These are phyloP conservation scores for Eidolon helvum DNA, from an alignment of 2,113 vertebrate genomes.

Conservation along the genomic window DNA sequence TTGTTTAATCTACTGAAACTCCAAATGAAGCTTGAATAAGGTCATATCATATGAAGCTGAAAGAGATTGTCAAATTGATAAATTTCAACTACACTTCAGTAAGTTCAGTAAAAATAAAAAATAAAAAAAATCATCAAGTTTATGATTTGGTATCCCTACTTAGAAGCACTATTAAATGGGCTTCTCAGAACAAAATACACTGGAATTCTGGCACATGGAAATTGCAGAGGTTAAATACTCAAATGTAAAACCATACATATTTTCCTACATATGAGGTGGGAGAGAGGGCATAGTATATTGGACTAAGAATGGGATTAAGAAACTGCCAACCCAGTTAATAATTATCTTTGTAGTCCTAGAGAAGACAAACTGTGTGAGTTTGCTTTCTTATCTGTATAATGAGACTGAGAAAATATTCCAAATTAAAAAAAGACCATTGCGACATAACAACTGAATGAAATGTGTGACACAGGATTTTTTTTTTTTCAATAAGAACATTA, in stretches of 20 bases:
- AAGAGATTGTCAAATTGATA: slow-evolving; percentile 48
- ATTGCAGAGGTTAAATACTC: neutral
- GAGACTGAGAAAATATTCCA: neutral
- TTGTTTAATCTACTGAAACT: slow-evolving; percentile 60
- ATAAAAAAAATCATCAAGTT: neutral
- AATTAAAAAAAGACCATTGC: neutral
- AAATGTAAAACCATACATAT: neutral
- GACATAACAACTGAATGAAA: neutral
- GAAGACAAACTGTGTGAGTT: neutral
- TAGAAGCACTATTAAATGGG: neutral
- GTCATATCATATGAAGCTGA: neutral
- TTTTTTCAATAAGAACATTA: neutral
- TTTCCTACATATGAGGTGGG: neutral
- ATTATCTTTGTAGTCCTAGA: neutral
- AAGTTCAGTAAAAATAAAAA: neutral
- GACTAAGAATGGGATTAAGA: neutral
- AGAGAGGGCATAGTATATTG: neutral
- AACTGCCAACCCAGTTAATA: neutral
- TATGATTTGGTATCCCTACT: neutral
- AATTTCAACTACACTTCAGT: neutral
- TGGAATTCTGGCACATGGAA: neutral
- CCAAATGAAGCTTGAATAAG: slow-evolving; percentile 42
- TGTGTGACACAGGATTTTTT: neutral
- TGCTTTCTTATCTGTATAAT: neutral
- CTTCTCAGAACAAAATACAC: neutral